phyloP scores from a whole-genome alignment of 2,113 vertebrate genomes.

The Chrysochloris asiatica region DNA sequence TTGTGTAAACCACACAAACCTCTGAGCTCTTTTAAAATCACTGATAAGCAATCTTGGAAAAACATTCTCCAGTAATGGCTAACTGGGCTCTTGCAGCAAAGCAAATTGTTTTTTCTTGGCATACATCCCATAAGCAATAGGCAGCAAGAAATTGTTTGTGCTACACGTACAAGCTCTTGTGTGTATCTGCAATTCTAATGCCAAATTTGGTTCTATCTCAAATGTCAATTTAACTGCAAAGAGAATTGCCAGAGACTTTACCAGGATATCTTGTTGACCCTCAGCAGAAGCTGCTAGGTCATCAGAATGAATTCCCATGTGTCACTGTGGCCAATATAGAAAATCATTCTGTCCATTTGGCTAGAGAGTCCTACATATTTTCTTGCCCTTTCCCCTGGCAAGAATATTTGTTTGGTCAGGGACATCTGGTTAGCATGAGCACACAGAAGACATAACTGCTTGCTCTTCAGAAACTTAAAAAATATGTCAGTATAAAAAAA shows the following conservation, averaged over 20 bases:
- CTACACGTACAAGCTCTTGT: constrained; percentile 63
- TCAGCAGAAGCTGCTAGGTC: not conserved
- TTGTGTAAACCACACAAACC: constrained; percentile 68
- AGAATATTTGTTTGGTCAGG: constrained; percentile 45
- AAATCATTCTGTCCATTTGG: constrained; percentile 28
- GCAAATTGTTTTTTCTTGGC: constrained; percentile 80
- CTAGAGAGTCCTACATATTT: constrained; percentile 38
- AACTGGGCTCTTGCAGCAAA: constrained; percentile 76
- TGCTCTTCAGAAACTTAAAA: constrained; percentile 24
- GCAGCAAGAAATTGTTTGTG: constrained; percentile 76
- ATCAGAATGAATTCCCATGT: not conserved
- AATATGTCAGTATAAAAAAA: constrained; percentile 36
- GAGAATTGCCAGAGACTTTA: constrained; percentile 60
- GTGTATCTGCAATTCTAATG: constrained; percentile 72
- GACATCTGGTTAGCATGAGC: constrained; percentile 34
- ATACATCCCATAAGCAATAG: constrained; percentile 74
- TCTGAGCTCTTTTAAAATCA: constrained; percentile 75
- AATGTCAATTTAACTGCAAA: constrained; percentile 63
- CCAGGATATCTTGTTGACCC: constrained; percentile 7
- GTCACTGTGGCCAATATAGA: not conserved
- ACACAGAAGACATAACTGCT: constrained; percentile 8
- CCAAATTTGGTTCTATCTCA: constrained; percentile 71
- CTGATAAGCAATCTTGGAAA: constrained; percentile 77
- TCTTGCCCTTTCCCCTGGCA: constrained; percentile 40
- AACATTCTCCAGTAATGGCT: constrained; percentile 76